Conservation (phyloP, 1,140 invertebrate genomes). For the Rhyacophila brunnea region DNA sequence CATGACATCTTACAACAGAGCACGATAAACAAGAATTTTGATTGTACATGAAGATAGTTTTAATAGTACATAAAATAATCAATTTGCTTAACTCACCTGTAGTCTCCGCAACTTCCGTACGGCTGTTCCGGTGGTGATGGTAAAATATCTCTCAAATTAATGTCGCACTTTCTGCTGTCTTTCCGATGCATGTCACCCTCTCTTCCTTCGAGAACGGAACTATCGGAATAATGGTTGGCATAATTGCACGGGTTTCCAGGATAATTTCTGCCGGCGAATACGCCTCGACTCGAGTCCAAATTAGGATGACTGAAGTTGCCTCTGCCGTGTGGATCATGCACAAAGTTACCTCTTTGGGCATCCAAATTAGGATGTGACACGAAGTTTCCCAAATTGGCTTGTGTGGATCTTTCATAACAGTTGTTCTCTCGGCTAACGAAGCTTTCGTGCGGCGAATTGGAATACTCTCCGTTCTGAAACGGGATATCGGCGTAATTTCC, state of each 20-base stretch:
- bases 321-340: slow-evolving; percentile 15
- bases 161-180: slow-evolving; percentile 29
- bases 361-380: slow-evolving; percentile 35
- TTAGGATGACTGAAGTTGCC: slow-evolving; percentile 34
- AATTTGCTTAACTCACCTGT: slow-evolving; percentile 18
- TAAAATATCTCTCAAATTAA: slow-evolving; percentile 34
- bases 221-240: slow-evolving; percentile 33
- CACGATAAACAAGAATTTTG: no score
- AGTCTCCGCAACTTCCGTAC: slow-evolving; percentile 33
- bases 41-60: no score
- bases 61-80: no score
- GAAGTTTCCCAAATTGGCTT: slow-evolving; percentile 22
- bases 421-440: slow-evolving; percentile 28
- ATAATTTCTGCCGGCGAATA: slow-evolving; percentile 12
- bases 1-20: no score
- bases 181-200: slow-evolving; percentile 25
- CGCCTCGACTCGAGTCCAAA: slow-evolving; percentile 18
- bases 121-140: slow-evolving; percentile 34
- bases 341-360: slow-evolving; percentile 17
- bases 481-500: slow-evolving; percentile 35
- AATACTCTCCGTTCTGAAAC: slow-evolving; percentile 15
- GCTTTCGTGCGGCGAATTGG: slow-evolving; percentile 21
- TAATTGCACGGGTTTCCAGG: slow-evolving; percentile 16
- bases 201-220: slow-evolving; percentile 20
- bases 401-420: slow-evolving; percentile 24